phyloP scores from a whole-genome alignment of 2,888 invertebrate species.

The Altica lythri region DNA sequence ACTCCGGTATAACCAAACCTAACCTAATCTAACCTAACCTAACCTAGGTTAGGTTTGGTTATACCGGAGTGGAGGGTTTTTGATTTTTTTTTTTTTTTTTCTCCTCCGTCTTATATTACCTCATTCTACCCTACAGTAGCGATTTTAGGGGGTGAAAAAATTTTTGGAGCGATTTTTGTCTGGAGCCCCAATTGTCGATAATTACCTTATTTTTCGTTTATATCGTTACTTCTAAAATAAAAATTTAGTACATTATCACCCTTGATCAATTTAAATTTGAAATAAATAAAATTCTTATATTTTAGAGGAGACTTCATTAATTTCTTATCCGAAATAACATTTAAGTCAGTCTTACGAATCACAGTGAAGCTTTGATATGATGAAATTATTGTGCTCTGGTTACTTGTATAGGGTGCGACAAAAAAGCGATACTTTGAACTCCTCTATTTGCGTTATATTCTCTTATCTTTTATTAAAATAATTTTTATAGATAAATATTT shows the following conservation, averaged over 20 bases:
- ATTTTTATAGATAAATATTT: no score
- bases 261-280: constrained; percentile 6
- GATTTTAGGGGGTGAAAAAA: no score
- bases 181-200: no score
- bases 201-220: not conserved
- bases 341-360: constrained; percentile 63
- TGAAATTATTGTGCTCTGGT: constrained; percentile 60
- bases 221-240: not conserved
- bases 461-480: no score
- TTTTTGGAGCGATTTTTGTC: no score
- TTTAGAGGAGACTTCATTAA: constrained; percentile 45
- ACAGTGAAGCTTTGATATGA: constrained; percentile 64
- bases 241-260: not conserved
- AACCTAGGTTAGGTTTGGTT: no score
- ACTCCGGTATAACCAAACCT: no score
- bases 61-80: no score
- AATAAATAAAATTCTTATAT: constrained; percentile 35
- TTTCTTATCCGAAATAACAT: constrained; percentile 58
- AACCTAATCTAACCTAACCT: no score
- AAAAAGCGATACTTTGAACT: constrained; percentile 33
- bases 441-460: not conserved
- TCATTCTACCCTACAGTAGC: no score
- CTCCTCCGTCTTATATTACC: no score
- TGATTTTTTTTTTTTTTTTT: no score
- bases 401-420: constrained; percentile 40